A percentile compares a stretch with the other conserved stretches of the same genome.
Evolutionary conservation across 2,113 vertebrate genomes (phyloP).

Genomic region (Pituophis catenifer): DNA sequence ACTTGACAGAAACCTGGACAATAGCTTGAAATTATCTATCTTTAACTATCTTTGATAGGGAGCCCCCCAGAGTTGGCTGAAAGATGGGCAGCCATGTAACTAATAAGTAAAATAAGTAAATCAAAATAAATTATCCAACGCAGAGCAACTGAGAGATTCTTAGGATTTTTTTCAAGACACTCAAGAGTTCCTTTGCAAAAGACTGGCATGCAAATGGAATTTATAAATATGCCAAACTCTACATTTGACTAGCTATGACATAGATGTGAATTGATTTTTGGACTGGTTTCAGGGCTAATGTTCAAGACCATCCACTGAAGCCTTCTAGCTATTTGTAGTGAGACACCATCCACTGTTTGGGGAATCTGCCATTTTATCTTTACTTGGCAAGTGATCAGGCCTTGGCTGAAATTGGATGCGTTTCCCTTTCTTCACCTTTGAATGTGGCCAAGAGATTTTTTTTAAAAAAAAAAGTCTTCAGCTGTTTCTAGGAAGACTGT

Average conservation of each 20-base stretch:
- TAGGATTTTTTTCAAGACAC: no score
- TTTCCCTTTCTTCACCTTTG: background rate
- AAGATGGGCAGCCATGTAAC: background rate
- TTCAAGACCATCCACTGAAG: background rate
- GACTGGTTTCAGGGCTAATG: background rate
- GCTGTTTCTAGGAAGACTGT: background rate
- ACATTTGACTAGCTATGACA: background rate
- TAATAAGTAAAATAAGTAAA: background rate
- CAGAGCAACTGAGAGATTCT: background rate
- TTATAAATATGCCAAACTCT: background rate
- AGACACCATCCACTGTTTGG: background rate
- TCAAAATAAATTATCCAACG: background rate
- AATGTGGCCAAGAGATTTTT: background rate
- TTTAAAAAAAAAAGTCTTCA: background rate
- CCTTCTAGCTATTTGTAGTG: background rate
- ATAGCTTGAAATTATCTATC: background rate
- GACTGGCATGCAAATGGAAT: background rate
- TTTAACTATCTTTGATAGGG: background rate
- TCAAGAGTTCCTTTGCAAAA: background rate
- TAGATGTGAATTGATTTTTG: background rate
- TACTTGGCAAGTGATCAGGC: background rate
- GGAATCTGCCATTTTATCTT: background rate
- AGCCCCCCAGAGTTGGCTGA: background rate
- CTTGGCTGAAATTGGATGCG: background rate
- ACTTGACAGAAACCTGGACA: background rate